A percentile compares a stretch with the other conserved stretches of the same genome.
Evolutionary conservation across 2,888 invertebrate genomes (phyloP).

Genomic region (Hydropsyche betteni): DNA sequence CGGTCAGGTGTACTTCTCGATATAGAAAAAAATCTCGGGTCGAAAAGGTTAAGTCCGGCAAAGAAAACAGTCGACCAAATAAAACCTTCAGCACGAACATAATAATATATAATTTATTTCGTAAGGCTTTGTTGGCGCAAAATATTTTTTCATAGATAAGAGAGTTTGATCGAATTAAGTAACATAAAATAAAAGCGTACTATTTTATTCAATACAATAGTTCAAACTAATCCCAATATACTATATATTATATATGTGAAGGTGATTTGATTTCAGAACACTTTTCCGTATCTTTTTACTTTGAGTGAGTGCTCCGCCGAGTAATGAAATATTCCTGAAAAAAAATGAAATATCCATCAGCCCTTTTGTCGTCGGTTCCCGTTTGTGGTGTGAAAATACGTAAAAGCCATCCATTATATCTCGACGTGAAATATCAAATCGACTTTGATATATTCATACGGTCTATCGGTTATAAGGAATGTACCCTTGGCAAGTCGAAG

Average conservation of each 20-base stretch:
- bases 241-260: no score
- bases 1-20: constrained; percentile 6
- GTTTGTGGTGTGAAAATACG: neutral
- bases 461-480: neutral
- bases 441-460: constrained; percentile 13
- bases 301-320: no score
- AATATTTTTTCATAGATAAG: no score
- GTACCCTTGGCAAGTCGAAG: neutral
- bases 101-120: constrained; percentile 9
- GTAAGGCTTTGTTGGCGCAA: neutral
- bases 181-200: no score
- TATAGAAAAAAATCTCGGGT: neutral
- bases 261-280: no score
- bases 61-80: constrained; percentile 6
- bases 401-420: constrained; percentile 22
- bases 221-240: no score
- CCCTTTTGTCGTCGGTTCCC: neutral
- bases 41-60: constrained; percentile 26
- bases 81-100: neutral
- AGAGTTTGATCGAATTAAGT: no score
- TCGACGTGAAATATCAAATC: neutral
- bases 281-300: no score
- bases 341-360: constrained; percentile 18
- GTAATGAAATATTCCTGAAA: neutral
- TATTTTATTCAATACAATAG: no score